Conservation (phyloP, 2,888 invertebrate genomes). For the Melieria crassipennis region DNA sequence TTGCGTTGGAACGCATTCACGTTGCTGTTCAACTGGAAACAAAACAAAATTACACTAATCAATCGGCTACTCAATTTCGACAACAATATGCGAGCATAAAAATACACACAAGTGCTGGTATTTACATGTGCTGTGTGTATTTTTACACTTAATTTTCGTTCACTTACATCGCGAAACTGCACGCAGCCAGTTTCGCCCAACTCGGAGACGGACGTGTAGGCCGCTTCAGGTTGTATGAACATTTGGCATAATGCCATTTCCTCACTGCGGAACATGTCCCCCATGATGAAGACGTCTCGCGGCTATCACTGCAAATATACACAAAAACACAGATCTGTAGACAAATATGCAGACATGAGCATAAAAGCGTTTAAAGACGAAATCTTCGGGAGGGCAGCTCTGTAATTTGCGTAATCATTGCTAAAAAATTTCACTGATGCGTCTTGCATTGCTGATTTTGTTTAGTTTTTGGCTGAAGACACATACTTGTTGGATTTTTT, state of each 20-base stretch:
- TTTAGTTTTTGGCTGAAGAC: not conserved
- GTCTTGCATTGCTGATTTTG: not conserved
- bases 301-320: conserved; percentile 20
- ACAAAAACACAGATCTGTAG: not conserved
- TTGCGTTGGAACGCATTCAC: conserved; percentile 87
- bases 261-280: conserved; percentile 88
- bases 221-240: conserved; percentile 96
- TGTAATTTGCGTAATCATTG: not conserved
- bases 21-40: conserved; percentile 76
- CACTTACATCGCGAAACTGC: conserved; percentile 94
- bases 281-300: conserved; percentile 68
- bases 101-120: not conserved
- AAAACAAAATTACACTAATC: not conserved
- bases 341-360: not conserved
- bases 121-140: not conserved
- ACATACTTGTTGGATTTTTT: no score
- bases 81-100: not conserved
- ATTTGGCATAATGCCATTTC: conserved; percentile 94
- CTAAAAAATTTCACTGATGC: not conserved
- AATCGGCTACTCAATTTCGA: no score
- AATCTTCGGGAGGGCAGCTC: not conserved
- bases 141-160: not conserved
- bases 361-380: not conserved
- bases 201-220: conserved; percentile 93
- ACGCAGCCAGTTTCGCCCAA: conserved; percentile 94